Conservation (phyloP, 2,888 invertebrate species). For the Galeopsomyia nigrocyanea region DNA sequence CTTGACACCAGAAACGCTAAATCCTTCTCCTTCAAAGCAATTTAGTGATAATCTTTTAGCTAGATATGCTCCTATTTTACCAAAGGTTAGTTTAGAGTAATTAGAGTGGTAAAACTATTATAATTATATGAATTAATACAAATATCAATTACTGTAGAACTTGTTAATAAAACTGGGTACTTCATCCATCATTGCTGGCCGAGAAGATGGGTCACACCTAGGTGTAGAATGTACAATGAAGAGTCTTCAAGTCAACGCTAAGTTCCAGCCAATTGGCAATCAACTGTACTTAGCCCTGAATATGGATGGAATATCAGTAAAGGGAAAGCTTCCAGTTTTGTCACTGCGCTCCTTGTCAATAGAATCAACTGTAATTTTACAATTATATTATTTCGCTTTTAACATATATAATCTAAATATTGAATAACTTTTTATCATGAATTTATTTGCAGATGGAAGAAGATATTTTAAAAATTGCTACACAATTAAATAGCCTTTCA, state of each 20-base stretch:
- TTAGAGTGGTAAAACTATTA: slow-evolving; percentile 1
- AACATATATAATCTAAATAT: slow-evolving; percentile 9
- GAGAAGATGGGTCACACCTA: slow-evolving; percentile 76
- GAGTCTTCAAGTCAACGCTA: slow-evolving; percentile 73
- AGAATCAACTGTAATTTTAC: slow-evolving; percentile 59
- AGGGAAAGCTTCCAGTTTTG: slow-evolving; percentile 64
- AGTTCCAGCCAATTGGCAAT: slow-evolving; percentile 60
- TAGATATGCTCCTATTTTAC: slow-evolving; percentile 82
- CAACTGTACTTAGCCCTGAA: slow-evolving; percentile 60
- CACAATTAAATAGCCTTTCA: slow-evolving; percentile 76
- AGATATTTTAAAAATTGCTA: slow-evolving; percentile 60
- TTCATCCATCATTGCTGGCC: slow-evolving; percentile 78
- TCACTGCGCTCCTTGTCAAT: slow-evolving; percentile 61
- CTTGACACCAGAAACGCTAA: slow-evolving; percentile 52
- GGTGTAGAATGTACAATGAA: slow-evolving; percentile 80
- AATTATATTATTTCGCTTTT: background rate
- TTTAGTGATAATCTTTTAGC: slow-evolving; percentile 60
- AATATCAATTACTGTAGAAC: slow-evolving; percentile 71
- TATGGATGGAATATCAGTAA: slow-evolving; percentile 62
- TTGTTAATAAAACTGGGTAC: slow-evolving; percentile 81
- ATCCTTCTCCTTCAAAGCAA: slow-evolving; percentile 51
- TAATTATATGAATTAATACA: slow-evolving; percentile 8
- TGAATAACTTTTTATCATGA: background rate
- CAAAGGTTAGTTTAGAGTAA: slow-evolving; percentile 74
- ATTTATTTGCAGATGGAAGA: slow-evolving; percentile 60